Evolutionary conservation across 2,113 vertebrate species (phyloP).

Genomic region (Pluvialis apricaria): DNA sequence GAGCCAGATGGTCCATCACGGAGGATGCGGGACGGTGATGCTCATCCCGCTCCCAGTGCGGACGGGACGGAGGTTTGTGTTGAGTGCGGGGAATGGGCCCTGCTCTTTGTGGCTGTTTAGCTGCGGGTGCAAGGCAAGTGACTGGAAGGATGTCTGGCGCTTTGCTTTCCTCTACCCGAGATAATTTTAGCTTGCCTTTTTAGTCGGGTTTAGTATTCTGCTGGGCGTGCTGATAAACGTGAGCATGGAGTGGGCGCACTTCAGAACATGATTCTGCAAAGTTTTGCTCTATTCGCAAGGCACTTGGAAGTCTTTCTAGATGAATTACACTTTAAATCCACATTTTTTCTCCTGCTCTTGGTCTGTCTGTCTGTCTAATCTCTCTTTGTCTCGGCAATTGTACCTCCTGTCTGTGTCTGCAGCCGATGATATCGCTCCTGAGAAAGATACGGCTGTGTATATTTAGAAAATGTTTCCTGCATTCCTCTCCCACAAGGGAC

Average conservation of each 20-base stretch:
- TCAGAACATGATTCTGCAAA: constrained; percentile 1
- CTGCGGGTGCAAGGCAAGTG: not conserved
- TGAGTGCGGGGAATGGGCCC: not conserved
- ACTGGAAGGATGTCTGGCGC: not conserved
- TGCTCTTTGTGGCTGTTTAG: not conserved
- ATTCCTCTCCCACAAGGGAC: constrained; percentile 7
- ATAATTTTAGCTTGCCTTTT: not conserved
- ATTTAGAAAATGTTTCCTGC: constrained; percentile 33
- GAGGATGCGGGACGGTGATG: not conserved
- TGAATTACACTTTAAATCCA: not conserved
- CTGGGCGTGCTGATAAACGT: rapidly evolving
- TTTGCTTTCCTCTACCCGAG: not conserved
- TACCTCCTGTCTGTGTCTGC: constrained; percentile 36
- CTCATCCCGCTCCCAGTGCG: not conserved
- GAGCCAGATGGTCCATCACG: rapidly evolving
- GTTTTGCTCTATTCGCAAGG: not conserved
- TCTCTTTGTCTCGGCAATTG: constrained; percentile 33
- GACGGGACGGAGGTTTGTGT: rapidly evolving
- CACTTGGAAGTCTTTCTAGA: constrained; percentile 23
- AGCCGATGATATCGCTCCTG: not conserved
- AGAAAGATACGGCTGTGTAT: not conserved
- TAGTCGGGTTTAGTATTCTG: not conserved
- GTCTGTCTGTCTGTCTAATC: constrained; percentile 37
- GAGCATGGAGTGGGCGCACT: not conserved
- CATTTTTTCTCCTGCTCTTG: constrained; percentile 41